Evolutionary conservation across 2,888 invertebrate species (phyloP).

Genomic region (Tinea trinotella): DNA sequence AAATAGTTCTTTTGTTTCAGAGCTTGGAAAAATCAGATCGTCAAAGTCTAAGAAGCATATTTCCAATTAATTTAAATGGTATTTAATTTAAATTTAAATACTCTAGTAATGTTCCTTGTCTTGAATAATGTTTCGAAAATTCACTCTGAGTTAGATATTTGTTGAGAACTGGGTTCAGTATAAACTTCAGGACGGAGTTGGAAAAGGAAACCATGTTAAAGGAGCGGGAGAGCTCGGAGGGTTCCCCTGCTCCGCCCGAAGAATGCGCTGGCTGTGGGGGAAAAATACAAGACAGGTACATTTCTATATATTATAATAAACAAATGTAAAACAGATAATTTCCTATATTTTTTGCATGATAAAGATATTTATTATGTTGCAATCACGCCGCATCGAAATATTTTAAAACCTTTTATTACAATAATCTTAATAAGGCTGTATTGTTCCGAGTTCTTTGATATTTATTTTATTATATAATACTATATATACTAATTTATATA

Average conservation of each 20-base stretch:
- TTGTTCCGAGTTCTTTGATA: too few relatives aligned
- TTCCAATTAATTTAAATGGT: background rate
- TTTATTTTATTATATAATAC: too few relatives aligned
- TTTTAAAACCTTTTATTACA: too few relatives aligned
- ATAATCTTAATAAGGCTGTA: too few relatives aligned
- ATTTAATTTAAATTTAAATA: background rate
- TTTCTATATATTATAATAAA: background rate
- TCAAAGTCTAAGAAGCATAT: background rate
- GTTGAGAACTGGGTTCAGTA: background rate
- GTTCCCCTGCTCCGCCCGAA: slow-evolving; percentile 54
- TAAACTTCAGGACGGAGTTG: slow-evolving; percentile 26
- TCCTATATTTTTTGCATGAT: too few relatives aligned
- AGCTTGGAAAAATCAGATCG: background rate
- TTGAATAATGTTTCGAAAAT: background rate
- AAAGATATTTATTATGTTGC: too few relatives aligned
- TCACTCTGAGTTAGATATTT: background rate
- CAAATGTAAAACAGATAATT: too few relatives aligned
- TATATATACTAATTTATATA: too few relatives aligned
- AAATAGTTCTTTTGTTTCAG: background rate
- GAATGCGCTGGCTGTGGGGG: slow-evolving; percentile 77
- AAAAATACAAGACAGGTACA: slow-evolving; percentile 74
- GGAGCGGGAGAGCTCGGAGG: slow-evolving; percentile 74
- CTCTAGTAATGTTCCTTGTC: background rate
- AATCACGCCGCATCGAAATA: too few relatives aligned
- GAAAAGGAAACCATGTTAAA: slow-evolving; percentile 74